phyloP scores from a whole-genome alignment of 2,888 invertebrate species.

The Rhamphomyia laevipes region DNA sequence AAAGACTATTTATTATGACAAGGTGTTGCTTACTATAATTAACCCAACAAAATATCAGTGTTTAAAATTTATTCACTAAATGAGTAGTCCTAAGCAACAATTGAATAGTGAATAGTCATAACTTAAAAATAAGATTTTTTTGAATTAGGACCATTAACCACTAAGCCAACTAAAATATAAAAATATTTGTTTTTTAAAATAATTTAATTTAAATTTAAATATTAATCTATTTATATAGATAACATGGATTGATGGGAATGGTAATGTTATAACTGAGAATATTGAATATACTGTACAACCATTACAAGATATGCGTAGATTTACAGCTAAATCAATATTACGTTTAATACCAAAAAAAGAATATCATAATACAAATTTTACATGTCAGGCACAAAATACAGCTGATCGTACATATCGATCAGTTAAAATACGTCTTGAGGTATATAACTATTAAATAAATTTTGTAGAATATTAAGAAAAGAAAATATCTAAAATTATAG shows the following conservation, averaged over 20 bases:
- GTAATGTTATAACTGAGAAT: constrained; percentile 69
- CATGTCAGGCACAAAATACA: constrained; percentile 86
- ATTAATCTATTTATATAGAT: too few species aligned
- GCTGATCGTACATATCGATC: constrained; percentile 77
- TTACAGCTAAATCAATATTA: constrained; percentile 73
- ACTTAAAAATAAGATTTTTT: too few species aligned
- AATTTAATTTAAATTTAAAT: not conserved
- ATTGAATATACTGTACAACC: constrained; percentile 66
- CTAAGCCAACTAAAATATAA: too few species aligned
- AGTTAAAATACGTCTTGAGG: constrained; percentile 69
- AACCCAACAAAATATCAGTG: too few species aligned
- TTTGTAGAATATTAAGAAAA: too few species aligned
- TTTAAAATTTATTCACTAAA: too few species aligned
- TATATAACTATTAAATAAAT: too few species aligned
- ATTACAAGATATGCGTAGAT: constrained; percentile 68
- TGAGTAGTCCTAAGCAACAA: too few species aligned
- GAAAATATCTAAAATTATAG: not conserved
- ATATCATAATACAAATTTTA: constrained; percentile 83
- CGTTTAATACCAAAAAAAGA: constrained; percentile 75
- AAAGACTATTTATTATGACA: too few species aligned
- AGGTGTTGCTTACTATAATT: too few species aligned
- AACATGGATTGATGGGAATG: constrained; percentile 85
- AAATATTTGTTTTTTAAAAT: not conserved
- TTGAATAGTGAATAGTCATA: too few species aligned
- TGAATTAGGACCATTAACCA: too few species aligned